Evolutionary conservation across 2,888 invertebrate species (phyloP), one percentile per base, ranked within the genome.

Genomic region (Glyphotaelius pellucidus): DNA sequence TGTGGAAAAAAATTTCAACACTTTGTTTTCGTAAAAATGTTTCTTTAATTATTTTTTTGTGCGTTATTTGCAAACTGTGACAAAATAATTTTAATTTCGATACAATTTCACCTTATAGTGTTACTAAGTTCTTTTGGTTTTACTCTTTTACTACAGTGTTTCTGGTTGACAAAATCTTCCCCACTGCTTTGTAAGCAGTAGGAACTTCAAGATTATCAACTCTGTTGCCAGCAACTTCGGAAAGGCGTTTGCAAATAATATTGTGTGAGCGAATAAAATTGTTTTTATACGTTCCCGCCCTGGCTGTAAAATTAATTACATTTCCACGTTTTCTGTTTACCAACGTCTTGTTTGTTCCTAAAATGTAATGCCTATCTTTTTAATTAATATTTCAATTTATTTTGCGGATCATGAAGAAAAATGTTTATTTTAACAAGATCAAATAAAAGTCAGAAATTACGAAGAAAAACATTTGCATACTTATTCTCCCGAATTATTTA

Each of bases 231-330:
- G 25, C 67, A 83, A 91, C 88, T 91, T 88, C 67, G 31, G 80
- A 52, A 52, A 67, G 67, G 31, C 85, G n/a, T 85, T 90, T 67
- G 79, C 90, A 90, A 83, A 90, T 92, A 83, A 90, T 92, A 90
- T 92, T 92, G 79, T 88, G 42, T 89, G 67, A 67, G 88, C 38
- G 89, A 92, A 92, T 92, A 92, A 92, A 92, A 92, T 90, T 90
- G 89, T 92, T 92, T 91, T 79, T 83, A 91, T 91, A 84, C 89
- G 85, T 89, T 79, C 42, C 89, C 38, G 80, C 42, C 47, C 32
- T 30, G 89, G 84, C 80, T 85, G 47, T 52, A 52, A 91, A 91
- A 91, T 89, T 91, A 91, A 91, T 91, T 91, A 91, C 89, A 84
- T 91, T 91, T 90, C 81, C 32, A 83, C 83, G 83, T 52, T 42